Evolutionary conservation across 2,888 invertebrate species (phyloP), one percentile per base, ranked within the genome.

Genomic region (Dolichomitus sp.): DNA sequence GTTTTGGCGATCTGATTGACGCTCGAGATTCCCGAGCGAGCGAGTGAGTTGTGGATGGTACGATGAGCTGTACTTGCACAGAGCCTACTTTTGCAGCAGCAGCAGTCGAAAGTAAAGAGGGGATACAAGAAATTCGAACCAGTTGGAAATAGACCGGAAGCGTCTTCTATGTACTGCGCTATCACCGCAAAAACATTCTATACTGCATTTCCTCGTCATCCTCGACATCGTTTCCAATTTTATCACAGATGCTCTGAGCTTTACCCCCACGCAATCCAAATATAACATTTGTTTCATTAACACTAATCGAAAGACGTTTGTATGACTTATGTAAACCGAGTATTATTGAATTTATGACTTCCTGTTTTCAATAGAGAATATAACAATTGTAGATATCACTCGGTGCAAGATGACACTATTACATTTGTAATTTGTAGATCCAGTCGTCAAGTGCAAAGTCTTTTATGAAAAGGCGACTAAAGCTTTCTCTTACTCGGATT

Each of bases 141-240:
- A 14, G 63, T 79, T 23, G 72, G 61, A 80, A 76, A 76, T 83
- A 83, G 79, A 80, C 66, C 70, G 83, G 61, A 79, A 83, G 50
- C 50, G 17, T 42, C 68, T 17, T 40, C 61, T 40, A 72, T 66
- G 61, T n/a, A 27, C 63, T 50, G 17, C 61, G 23, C 4, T 52
- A 17, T 48, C 14, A 37, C 33, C 17, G 14, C 33, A n/a, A 30
- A 17, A n/a, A 19, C 19, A 63, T 23, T 63, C 6, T 9, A 7
- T 59, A n/a, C n/a, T 9, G n/a, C 6, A 30, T 45, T 66, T 23
- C 19, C 37, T 33, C 57, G 33, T 27, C 19, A 42, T 70, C 6
- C 33, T 52, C 27, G n/a, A 5, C 19, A 40, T 40, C 52, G 27
- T 59, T 61, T 70, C 72, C 75, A 82, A 82, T 79, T 75, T 75